Evolutionary conservation across 2,113 vertebrate species (phyloP).

Genomic region (Clarias gariepinus): DNA sequence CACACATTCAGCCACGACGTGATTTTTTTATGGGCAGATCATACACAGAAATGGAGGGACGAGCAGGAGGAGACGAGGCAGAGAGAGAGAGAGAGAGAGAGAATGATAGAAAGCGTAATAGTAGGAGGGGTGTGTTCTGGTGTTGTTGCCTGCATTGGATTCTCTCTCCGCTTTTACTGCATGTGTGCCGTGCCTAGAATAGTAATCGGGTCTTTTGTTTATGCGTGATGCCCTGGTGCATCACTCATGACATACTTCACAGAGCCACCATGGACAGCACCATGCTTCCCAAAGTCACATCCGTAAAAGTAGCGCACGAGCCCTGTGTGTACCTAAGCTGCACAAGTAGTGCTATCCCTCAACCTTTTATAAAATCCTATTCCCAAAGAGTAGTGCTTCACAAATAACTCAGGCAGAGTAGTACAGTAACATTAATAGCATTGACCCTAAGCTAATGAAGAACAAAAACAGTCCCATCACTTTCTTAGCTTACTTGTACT

Average conservation of each 20-base stretch:
- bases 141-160: conserved; percentile 35
- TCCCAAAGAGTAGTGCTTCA: background rate
- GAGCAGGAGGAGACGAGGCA: conserved; percentile 16
- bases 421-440: background rate
- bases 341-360: background rate
- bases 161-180: conserved; percentile 47
- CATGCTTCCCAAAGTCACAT: background rate
- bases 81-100: conserved; percentile 16
- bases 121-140: conserved; percentile 39
- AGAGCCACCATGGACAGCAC: background rate
- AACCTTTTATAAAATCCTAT: conserved; percentile 7
- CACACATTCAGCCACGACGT: background rate
- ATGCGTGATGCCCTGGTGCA: conserved; percentile 17
- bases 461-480: background rate
- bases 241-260: conserved; percentile 12
- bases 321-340: background rate
- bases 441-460: background rate
- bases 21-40: background rate
- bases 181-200: conserved; percentile 51
- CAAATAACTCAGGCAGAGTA: conserved; percentile 1
- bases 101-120: conserved; percentile 24
- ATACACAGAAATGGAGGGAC: background rate
- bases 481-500: background rate
- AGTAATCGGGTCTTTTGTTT: conserved; percentile 50
- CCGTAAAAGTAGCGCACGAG: background rate